Evolutionary conservation across 2,888 invertebrate species (phyloP).

Genomic region (Diloba caeruleocephala): DNA sequence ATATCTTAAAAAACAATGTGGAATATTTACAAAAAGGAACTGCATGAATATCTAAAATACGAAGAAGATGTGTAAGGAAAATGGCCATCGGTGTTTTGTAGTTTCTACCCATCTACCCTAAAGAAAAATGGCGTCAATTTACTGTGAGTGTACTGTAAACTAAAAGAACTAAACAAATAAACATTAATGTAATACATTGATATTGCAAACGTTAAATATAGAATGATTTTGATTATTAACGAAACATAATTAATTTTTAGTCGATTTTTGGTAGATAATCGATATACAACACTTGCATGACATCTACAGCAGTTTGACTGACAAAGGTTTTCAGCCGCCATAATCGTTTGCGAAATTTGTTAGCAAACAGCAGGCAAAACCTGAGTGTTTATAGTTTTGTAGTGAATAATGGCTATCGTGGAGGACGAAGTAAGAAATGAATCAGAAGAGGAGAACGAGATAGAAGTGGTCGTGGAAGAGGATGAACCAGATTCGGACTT

Average conservation of each 20-base stretch:
- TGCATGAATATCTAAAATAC: too few species aligned
- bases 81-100: too few species aligned
- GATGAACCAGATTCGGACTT: slow-evolving; percentile 84
- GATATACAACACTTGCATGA: not conserved
- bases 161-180: too few species aligned
- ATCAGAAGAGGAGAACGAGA: slow-evolving; percentile 84
- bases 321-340: slow-evolving; percentile 54
- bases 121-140: too few species aligned
- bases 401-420: slow-evolving; percentile 80
- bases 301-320: slow-evolving; percentile 31
- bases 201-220: too few species aligned
- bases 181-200: too few species aligned
- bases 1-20: too few species aligned
- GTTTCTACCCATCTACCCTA: too few species aligned
- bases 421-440: slow-evolving; percentile 85
- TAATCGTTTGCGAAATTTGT: slow-evolving; percentile 66
- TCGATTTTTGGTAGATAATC: slow-evolving; percentile 6
- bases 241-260: slow-evolving; percentile 3
- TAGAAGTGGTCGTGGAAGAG: slow-evolving; percentile 83
- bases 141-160: too few species aligned
- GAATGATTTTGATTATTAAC: too few species aligned
- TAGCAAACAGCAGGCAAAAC: slow-evolving; percentile 70
- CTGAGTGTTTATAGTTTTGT: slow-evolving; percentile 51
- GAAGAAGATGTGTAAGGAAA: too few species aligned
- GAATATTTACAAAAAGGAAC: too few species aligned